phyloP scores from a whole-genome alignment of 2,797 vertebrate species.

The Malurus splendens region DNA sequence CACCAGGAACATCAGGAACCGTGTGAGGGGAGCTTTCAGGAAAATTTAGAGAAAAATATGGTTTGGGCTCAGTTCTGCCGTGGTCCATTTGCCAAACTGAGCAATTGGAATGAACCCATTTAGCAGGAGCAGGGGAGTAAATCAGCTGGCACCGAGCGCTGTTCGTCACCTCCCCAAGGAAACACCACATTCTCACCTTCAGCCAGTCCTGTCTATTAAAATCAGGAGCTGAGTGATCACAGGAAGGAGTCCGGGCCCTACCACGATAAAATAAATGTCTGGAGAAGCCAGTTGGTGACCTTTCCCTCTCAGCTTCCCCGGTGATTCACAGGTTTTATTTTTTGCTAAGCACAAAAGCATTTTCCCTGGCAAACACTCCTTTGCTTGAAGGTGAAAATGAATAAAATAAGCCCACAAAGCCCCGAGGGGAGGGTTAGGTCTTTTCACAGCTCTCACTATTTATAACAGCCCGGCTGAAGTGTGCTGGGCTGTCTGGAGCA shows the following conservation, averaged over 20 bases:
- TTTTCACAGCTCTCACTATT: slow-evolving; percentile 8
- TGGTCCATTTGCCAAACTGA: rapidly evolving
- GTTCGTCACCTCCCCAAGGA: not conserved
- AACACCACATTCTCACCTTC: not conserved
- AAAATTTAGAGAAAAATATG: not conserved
- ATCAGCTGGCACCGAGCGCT: not conserved
- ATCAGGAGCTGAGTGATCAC: not conserved
- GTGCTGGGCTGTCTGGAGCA: not conserved
- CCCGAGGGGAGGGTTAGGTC: not conserved
- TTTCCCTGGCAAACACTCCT: slow-evolving; percentile 15
- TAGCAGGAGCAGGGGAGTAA: not conserved
- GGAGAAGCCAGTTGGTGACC: slow-evolving; percentile 18
- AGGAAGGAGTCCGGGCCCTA: not conserved
- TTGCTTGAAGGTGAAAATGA: slow-evolving; percentile 40
- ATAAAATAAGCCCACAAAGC: slow-evolving; percentile 6
- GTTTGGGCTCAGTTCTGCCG: not conserved
- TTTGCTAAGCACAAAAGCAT: slow-evolving; percentile 31
- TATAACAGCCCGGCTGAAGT: not conserved
- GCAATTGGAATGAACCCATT: not conserved
- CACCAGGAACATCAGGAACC: not conserved
- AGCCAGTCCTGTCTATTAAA: not conserved
- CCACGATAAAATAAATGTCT: not conserved
- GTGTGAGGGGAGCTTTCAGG: not conserved
- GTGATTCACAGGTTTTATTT: slow-evolving; percentile 36
- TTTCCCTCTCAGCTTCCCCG: slow-evolving; percentile 14